phyloP scores from a whole-genome alignment of 2,797 vertebrate genomes.

The Hemibagrus guttatus region DNA sequence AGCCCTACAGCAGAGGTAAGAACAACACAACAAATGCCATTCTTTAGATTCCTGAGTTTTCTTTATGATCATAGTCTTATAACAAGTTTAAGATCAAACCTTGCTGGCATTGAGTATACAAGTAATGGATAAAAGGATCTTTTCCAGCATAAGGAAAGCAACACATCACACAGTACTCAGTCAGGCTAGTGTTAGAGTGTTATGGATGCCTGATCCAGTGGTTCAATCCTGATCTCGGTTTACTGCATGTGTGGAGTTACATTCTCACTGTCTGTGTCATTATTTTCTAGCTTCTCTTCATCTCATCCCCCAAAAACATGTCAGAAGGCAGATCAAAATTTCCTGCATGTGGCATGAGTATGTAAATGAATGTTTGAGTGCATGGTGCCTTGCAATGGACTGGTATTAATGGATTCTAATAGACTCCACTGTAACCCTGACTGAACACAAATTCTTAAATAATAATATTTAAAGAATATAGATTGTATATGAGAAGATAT shows the following conservation, averaged over 20 bases:
- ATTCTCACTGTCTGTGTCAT: background rate
- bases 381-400: background rate
- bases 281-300: background rate
- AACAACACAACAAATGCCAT: background rate
- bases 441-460: background rate
- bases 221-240: background rate
- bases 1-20: constrained; percentile 41
- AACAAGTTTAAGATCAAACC: background rate
- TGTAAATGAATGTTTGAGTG: background rate
- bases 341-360: background rate
- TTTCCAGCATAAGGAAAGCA: background rate
- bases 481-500: background rate
- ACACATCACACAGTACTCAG: background rate
- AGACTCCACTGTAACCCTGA: background rate
- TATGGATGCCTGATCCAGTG: background rate
- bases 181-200: background rate
- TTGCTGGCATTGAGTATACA: background rate
- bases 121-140: background rate
- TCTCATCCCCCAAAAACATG: background rate
- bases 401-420: background rate
- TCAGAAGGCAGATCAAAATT: background rate
- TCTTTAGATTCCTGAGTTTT: background rate
- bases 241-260: background rate
- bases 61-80: background rate
- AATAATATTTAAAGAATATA: background rate